Percentiles rank a stretch among this genome's conserved stretches.
Conservation (phyloP, 2,888 invertebrate species). For the Ceriagrion tenellum region DNA sequence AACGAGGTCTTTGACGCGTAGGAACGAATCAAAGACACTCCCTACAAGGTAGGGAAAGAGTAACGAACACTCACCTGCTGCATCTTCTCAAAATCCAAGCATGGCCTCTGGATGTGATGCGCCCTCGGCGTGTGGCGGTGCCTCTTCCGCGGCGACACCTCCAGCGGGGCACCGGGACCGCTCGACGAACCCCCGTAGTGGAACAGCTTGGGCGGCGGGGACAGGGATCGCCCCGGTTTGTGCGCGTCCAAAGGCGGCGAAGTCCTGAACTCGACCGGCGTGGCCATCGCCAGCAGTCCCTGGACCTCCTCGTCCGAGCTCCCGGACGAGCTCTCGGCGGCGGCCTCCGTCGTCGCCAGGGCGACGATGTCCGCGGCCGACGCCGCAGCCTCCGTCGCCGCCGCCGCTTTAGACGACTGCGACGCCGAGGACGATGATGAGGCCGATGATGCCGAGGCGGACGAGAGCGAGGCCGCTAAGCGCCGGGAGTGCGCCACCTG, state of each 20-base stretch:
- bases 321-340: constrained; percentile 78
- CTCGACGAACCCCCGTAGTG: constrained; percentile 75
- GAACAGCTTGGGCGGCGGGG: constrained; percentile 79
- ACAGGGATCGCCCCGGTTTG: constrained; percentile 83
- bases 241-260: constrained; percentile 94
- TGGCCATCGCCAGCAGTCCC: constrained; percentile 83
- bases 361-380: constrained; percentile 73
- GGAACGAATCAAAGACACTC: constrained; percentile 11
- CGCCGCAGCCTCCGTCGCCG: constrained; percentile 69
- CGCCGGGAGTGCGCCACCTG: constrained; percentile 77
- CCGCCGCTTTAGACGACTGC: constrained; percentile 26
- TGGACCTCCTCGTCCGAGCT: constrained; percentile 86
- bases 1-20: not conserved
- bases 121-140: constrained; percentile 80
- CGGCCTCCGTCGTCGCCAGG: constrained; percentile 76
- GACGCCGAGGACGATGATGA: constrained; percentile 25
- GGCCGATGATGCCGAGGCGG: constrained; percentile 24
- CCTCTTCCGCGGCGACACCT: constrained; percentile 82
- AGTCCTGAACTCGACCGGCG: constrained; percentile 93
- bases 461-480: constrained; percentile 47
- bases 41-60: not conserved
- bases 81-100: constrained; percentile 98
- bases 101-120: constrained; percentile 88
- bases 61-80: constrained; percentile 86
- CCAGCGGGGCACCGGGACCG: constrained; percentile 72